Conservation (phyloP, 2,113 vertebrate genomes). For the Rhagologus leucostigma region DNA sequence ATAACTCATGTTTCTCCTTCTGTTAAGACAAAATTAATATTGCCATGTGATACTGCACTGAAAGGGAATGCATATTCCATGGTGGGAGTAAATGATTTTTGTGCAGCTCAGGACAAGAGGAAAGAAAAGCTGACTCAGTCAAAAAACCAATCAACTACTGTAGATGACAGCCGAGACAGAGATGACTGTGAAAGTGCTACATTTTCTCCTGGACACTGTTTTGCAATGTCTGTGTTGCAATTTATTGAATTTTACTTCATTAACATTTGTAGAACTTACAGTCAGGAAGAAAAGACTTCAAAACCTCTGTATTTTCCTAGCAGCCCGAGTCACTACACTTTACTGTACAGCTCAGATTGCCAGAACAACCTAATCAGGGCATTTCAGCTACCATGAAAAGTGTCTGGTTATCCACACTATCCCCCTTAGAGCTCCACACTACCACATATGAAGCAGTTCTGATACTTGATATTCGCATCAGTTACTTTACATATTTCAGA, state of each 20-base stretch:
- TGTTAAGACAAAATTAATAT: background rate
- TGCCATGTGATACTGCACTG: background rate
- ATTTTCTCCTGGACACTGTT: background rate
- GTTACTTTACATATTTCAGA: background rate
- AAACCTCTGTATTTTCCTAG: background rate
- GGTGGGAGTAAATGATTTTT: background rate
- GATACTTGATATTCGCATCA: background rate
- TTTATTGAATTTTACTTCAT: background rate
- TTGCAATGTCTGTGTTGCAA: background rate
- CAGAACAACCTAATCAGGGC: background rate
- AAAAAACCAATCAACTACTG: background rate
- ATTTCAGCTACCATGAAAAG: background rate
- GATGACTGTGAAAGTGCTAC: background rate
- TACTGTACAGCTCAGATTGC: background rate
- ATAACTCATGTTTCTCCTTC: background rate
- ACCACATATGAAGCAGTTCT: background rate
- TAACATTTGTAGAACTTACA: background rate
- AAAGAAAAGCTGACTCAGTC: background rate
- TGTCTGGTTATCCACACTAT: background rate
- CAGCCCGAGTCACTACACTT: background rate
- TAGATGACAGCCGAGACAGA: background rate
- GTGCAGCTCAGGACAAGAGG: background rate
- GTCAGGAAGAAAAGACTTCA: background rate
- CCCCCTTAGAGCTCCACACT: background rate
- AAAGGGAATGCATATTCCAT: background rate